A percentile compares a stretch with the other conserved stretches of the same genome.
phyloP scores from a whole-genome alignment of 2,888 invertebrate genomes.

The Pediacus dermestoides region DNA sequence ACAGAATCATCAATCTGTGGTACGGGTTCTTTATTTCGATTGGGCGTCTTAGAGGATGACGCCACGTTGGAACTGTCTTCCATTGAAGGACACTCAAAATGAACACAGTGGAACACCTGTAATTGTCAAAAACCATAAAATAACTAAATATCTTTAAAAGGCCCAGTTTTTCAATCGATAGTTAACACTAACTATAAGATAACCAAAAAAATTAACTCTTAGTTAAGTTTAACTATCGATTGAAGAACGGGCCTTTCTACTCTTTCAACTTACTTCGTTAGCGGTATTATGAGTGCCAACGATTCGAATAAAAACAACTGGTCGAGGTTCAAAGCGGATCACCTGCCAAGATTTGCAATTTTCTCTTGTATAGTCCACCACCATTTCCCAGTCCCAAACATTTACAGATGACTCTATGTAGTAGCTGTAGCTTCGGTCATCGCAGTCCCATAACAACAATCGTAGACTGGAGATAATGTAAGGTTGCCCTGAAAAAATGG shows the following conservation, averaged over 20 bases:
- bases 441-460: conserved; percentile 95
- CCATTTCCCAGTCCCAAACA: conserved; percentile 86
- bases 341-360: conserved; percentile 93
- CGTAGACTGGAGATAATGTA: conserved; percentile 88
- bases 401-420: conserved; percentile 94
- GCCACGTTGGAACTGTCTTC: conserved; percentile 29
- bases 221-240: no score
- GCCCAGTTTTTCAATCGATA: no score
- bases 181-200: no score
- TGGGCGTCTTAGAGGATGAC: conserved; percentile 5
- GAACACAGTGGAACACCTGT: conserved; percentile 95
- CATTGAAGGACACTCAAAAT: conserved; percentile 92
- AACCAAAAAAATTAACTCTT: no score
- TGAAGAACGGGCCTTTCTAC: no score
- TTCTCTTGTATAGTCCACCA: conserved; percentile 83
- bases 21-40: conserved; percentile 12
- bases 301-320: conserved; percentile 90
- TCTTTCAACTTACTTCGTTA: conserved; percentile 71
- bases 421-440: conserved; percentile 91
- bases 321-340: conserved; percentile 75
- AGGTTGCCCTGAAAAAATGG: conserved; percentile 71
- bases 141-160: not conserved
- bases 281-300: conserved; percentile 96
- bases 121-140: conserved; percentile 20
- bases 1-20: conserved; percentile 13